Evolutionary conservation across 2,888 invertebrate genomes (phyloP).

Genomic region (Stegana nigrithorax): DNA sequence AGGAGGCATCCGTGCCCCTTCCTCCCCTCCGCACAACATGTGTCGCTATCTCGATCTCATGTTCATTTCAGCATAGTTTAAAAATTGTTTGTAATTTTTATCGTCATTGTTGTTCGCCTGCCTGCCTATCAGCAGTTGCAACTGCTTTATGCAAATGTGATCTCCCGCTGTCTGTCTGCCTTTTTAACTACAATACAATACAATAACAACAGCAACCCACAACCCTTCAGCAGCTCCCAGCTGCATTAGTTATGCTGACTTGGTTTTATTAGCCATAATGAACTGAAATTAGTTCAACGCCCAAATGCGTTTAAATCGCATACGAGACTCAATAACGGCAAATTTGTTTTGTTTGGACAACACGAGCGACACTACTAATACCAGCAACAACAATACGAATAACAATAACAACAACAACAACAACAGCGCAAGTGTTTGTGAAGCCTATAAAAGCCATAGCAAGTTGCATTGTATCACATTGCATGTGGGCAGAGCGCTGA

Average conservation of each 20-base stretch:
- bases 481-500: constrained; percentile 7
- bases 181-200: not conserved
- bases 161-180: too few relatives aligned
- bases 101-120: constrained; percentile 12
- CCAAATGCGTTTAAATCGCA: not conserved
- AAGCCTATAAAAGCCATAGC: too few relatives aligned
- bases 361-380: not conserved
- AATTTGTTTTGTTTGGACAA: not conserved
- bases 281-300: too few relatives aligned
- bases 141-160: too few relatives aligned
- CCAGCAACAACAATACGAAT: too few relatives aligned
- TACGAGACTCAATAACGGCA: not conserved
- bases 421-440: too few relatives aligned
- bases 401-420: too few relatives aligned
- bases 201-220: not conserved
- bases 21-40: not conserved
- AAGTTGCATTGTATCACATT: too few relatives aligned
- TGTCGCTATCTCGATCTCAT: not conserved
- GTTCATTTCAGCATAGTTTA: constrained; percentile 14
- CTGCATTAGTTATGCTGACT: too few relatives aligned
- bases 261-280: too few relatives aligned
- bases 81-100: constrained; percentile 19
- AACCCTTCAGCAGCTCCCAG: too few relatives aligned
- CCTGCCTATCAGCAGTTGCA: too few relatives aligned
- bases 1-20: not conserved